Base-by-base conservation (phyloP, 2,888 invertebrate genomes). In the Eupsilia transversa region DNA sequence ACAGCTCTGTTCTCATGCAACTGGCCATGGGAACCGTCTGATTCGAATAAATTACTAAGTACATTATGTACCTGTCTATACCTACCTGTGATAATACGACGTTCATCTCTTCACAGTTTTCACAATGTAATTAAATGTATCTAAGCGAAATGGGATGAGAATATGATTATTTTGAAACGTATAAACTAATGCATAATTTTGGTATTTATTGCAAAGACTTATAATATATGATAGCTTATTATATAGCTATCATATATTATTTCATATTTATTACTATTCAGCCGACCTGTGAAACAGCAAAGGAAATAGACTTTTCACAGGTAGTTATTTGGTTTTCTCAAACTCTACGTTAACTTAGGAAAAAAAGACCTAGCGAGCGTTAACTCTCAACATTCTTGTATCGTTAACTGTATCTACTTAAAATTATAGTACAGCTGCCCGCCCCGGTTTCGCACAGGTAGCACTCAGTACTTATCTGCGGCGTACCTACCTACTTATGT, bases 1-100 rank as follows among this genome's bases (percentile, higher is more conserved):
- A 41, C 64, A 17, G 54, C 54, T 74, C 60, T 67, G 35, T 64
- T 64, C 49, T 64, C 20, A 56, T 64, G 33, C 38, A 49, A 41
- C 35, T 49, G 49, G 20, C 10, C 41, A 41, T 60, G 67, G n/a
- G 30, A 63, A 67, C 20, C 2, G 52, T 33, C 52, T 73, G 30
- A 23, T 38, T 52, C 12, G 17, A 52, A 17, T 38, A 38, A 72
- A 72, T 30, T 38, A 71, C 3, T 70, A 35, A n/a, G 68, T 23
- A 33, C 33, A 23, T 27, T 6, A 6, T 68, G n/a, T 33, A 68
- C 30, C 10, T 30, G 30, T 64, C 14, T 14, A n/a, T n/a, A 20
- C 41, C 17, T 43, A 27, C 5, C 5, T 65, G 41, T 67, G 10
- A 14, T 14, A 17, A 17, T 5, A 41, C 17, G 12, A 17, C 10